Conservation (phyloP, 2,888 invertebrate species). For the Sycophila texana region DNA sequence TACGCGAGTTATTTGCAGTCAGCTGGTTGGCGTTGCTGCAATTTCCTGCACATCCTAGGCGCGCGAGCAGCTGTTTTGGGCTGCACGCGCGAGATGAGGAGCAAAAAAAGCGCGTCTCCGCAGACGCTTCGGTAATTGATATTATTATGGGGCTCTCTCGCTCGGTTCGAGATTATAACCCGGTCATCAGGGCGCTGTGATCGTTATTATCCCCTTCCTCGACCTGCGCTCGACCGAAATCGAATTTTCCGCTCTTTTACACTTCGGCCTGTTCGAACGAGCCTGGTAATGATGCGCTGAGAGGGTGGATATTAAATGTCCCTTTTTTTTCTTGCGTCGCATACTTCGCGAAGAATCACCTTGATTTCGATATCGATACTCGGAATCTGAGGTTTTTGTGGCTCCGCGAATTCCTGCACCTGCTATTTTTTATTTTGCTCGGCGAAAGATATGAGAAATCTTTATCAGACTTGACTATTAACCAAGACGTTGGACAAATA, state of each 20-base stretch:
- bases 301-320: slow-evolving; percentile 32
- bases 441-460: no score
- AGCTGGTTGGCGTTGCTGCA: slow-evolving; percentile 25
- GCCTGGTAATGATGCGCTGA: neutral
- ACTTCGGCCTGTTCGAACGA: slow-evolving; percentile 5
- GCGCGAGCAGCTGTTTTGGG: slow-evolving; percentile 26
- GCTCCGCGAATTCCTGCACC: no score
- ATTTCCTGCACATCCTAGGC: slow-evolving; percentile 10
- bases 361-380: no score
- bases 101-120: neutral
- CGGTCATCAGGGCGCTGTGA: slow-evolving; percentile 37
- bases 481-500: no score
- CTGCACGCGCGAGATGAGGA: neutral
- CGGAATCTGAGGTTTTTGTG: no score
- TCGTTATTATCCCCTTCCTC: slow-evolving; percentile 26
- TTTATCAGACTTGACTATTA: no score
- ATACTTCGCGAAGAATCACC: neutral
- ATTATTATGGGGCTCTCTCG: slow-evolving; percentile 33
- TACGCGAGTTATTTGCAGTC: slow-evolving; percentile 4
- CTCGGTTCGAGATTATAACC: slow-evolving; percentile 28
- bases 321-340: slow-evolving; percentile 8
- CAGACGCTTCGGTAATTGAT: slow-evolving; percentile 40
- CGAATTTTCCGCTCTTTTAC: slow-evolving; percentile 54
- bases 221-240: slow-evolving; percentile 8
- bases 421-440: no score